These are phyloP conservation scores for Amblyjoppa fuscipennis DNA, from an alignment of 2,888 invertebrate genomes.

Conservation along the genomic window DNA sequence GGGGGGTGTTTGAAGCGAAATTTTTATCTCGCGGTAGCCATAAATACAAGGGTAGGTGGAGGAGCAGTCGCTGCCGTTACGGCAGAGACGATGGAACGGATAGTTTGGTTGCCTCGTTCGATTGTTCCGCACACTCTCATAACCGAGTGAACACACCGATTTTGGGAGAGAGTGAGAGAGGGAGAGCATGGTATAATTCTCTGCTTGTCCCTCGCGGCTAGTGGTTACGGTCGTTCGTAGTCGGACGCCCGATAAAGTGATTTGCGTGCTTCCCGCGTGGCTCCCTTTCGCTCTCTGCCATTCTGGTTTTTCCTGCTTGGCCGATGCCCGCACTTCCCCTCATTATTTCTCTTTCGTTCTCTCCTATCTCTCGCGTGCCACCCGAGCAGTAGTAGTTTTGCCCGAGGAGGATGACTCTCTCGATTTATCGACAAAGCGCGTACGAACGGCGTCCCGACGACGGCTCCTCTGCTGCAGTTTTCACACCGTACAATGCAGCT, in stretches of 20 bases:
- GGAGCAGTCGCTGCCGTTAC: slow-evolving; percentile 39
- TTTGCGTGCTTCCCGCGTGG: slow-evolving; percentile 63
- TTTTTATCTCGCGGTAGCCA: slow-evolving; percentile 59
- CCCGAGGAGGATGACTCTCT: slow-evolving; percentile 16
- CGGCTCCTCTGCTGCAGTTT: slow-evolving; percentile 44
- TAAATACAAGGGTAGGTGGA: slow-evolving; percentile 59
- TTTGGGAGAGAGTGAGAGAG: slow-evolving; percentile 1
- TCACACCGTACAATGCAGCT: slow-evolving; percentile 23
- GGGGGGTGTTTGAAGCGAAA: slow-evolving; percentile 52
- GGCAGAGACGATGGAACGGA: slow-evolving; percentile 56
- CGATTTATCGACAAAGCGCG: slow-evolving; percentile 63
- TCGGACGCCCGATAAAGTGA: slow-evolving; percentile 70
- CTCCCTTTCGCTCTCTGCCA: slow-evolving; percentile 13
- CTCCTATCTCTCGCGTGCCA: slow-evolving; percentile 60
- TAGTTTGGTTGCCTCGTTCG: slow-evolving; percentile 61
- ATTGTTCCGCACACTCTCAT: slow-evolving; percentile 62
- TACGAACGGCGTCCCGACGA: slow-evolving; percentile 59
- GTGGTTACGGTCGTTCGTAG: slow-evolving; percentile 68
- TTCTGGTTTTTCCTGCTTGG: slow-evolving; percentile 40
- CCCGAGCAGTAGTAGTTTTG: slow-evolving; percentile 18
- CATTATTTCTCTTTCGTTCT: slow-evolving; percentile 66
- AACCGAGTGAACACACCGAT: slow-evolving; percentile 25
- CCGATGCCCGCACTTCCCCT: slow-evolving; percentile 58
- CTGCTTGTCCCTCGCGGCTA: slow-evolving; percentile 66
- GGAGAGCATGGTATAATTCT: slow-evolving; percentile 61